phyloP scores from a whole-genome alignment of 2,888 invertebrate species.

The Eristalis arbustorum region DNA sequence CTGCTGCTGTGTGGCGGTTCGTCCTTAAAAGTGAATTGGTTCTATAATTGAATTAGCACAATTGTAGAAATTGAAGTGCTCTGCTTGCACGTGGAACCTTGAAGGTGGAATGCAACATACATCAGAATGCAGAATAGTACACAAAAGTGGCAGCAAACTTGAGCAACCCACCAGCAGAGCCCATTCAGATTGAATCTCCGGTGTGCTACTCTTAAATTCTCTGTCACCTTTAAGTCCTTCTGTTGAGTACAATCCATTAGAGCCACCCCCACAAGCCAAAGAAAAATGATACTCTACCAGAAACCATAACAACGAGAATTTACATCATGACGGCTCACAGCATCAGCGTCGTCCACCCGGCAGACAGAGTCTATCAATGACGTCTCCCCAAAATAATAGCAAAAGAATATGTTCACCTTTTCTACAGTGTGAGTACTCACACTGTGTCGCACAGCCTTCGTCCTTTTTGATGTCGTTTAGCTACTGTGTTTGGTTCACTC shows the following conservation, averaged over 20 bases:
- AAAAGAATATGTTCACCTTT: constrained; percentile 11
- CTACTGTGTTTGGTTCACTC: constrained; percentile 21
- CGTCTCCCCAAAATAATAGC: not conserved
- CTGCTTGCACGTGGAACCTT: too few species aligned
- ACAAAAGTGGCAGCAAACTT: not conserved
- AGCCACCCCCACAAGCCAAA: not conserved
- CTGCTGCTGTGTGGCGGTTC: not conserved
- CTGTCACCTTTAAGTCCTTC: constrained; percentile 1
- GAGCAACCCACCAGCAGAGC: not conserved
- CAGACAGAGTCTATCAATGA: constrained; percentile 44
- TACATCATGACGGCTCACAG: constrained; percentile 50
- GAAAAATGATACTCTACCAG: constrained; percentile 2
- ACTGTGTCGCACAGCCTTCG: not conserved
- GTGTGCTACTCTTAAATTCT: not conserved
- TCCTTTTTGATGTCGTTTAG: constrained; percentile 44
- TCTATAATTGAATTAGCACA: not conserved
- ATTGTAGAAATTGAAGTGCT: not conserved
- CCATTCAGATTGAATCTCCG: not conserved
- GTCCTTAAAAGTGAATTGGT: not conserved
- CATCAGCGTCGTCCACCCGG: constrained; percentile 17
- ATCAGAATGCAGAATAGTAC: too few species aligned
- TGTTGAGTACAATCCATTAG: not conserved
- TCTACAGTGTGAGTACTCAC: not conserved
- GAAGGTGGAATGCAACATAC: too few species aligned
- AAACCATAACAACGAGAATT: constrained; percentile 50